Evolutionary conservation across 2,888 invertebrate species (phyloP).

Genomic region (Chouioia cunea): DNA sequence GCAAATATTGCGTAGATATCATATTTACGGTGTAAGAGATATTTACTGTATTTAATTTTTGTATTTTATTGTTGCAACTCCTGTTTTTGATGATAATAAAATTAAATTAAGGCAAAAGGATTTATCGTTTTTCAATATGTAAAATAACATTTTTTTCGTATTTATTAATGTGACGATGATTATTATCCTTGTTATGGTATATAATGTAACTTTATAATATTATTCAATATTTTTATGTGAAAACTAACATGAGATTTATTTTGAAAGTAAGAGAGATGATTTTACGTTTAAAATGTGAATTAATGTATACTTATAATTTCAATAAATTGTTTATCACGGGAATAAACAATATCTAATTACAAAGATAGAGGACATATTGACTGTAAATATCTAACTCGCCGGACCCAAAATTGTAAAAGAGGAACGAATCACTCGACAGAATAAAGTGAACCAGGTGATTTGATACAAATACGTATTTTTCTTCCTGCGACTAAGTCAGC

Average conservation of each 20-base stretch:
- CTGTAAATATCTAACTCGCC: slow-evolving; percentile 35
- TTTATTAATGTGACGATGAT: too few species aligned
- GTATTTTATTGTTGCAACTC: slow-evolving; percentile 14
- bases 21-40: slow-evolving; percentile 1
- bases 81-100: slow-evolving; percentile 13
- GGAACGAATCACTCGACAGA: slow-evolving; percentile 55
- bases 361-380: slow-evolving; percentile 31
- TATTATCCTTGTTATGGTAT: too few species aligned
- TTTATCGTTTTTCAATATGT: too few species aligned
- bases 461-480: slow-evolving; percentile 54
- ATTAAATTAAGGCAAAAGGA: neutral
- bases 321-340: slow-evolving; percentile 9
- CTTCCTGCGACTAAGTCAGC: neutral
- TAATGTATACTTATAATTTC: slow-evolving; percentile 1
- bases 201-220: too few species aligned
- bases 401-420: slow-evolving; percentile 52
- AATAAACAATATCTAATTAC: slow-evolving; percentile 24
- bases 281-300: too few species aligned
- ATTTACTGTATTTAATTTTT: slow-evolving; percentile 32
- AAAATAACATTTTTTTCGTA: too few species aligned
- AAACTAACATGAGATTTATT: neutral
- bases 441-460: slow-evolving; percentile 64
- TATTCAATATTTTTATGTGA: too few species aligned
- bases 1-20: neutral
- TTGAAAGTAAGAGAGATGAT: neutral